phyloP scores from a whole-genome alignment of 2,797 vertebrate genomes.

The Ara ararauna region DNA sequence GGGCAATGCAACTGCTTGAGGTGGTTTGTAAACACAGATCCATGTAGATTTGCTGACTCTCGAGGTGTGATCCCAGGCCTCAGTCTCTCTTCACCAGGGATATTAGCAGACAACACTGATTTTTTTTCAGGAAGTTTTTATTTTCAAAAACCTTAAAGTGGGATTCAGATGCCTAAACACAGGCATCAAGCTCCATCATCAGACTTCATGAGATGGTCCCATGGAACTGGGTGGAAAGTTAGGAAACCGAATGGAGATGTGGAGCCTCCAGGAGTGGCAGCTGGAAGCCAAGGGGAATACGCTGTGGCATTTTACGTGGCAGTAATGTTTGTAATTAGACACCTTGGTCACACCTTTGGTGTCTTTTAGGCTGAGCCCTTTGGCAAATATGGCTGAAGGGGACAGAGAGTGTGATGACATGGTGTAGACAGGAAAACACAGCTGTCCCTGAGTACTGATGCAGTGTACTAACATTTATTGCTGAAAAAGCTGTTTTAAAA shows the following conservation, averaged over 20 bases:
- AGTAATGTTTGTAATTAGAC: not conserved
- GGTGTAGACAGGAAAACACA: not conserved
- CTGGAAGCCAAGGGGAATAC: not conserved
- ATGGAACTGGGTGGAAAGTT: rapidly evolving
- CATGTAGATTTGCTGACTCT: not conserved
- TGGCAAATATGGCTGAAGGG: not conserved
- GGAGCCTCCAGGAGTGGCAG: not conserved
- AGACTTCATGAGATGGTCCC: not conserved
- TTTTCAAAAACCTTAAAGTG: not conserved
- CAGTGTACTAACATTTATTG: not conserved
- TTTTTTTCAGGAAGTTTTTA: not conserved
- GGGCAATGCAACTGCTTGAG: not conserved
- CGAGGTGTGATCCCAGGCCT: not conserved
- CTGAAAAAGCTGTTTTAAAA: not conserved
- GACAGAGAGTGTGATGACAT: not conserved
- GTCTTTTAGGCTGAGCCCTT: not conserved
- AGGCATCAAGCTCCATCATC: not conserved
- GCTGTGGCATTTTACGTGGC: not conserved
- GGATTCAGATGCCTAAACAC: not conserved
- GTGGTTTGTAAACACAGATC: not conserved
- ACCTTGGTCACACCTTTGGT: not conserved
- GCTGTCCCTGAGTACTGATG: not conserved
- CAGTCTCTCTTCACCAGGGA: not conserved
- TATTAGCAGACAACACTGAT: not conserved
- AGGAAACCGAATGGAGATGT: not conserved